Percentiles rank a stretch among this genome's conserved stretches.
Evolutionary conservation across 1,140 invertebrate genomes (phyloP).

Genomic region (Calycopis cecrops): DNA sequence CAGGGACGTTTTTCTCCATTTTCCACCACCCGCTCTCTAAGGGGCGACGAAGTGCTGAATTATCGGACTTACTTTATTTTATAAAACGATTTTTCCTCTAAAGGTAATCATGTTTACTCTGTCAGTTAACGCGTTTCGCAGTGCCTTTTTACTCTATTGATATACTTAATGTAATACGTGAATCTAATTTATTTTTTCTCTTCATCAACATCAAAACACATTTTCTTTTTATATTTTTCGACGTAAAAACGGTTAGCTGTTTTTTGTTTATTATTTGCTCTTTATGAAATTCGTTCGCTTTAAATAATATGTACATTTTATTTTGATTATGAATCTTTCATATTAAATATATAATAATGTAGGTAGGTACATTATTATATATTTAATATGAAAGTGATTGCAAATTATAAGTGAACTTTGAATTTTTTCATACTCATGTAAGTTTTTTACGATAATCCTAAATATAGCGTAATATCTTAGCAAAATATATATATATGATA

Average conservation of each 20-base stretch:
- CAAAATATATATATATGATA: too few species aligned
- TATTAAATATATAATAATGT: neutral
- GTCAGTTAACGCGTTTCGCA: neutral
- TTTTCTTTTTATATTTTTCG: neutral
- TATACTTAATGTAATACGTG: neutral
- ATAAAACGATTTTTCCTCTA: slow-evolving; percentile 52
- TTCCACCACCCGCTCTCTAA: slow-evolving; percentile 43
- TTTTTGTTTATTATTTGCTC: neutral
- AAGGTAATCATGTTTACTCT: slow-evolving; percentile 54
- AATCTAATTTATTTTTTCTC: neutral
- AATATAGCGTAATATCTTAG: too few species aligned
- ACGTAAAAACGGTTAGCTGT: neutral
- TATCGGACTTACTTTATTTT: slow-evolving; percentile 62
- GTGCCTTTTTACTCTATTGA: too few species aligned
- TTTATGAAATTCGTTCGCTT: neutral
- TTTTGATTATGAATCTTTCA: neutral
- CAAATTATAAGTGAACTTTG: too few species aligned
- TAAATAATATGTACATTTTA: neutral
- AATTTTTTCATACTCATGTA: too few species aligned
- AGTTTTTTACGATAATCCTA: too few species aligned
- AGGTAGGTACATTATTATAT: too few species aligned
- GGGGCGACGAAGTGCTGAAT: slow-evolving; percentile 51
- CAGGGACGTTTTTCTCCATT: slow-evolving; percentile 57
- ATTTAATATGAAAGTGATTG: too few species aligned
- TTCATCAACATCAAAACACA: neutral